Evolutionary conservation across 2,888 invertebrate genomes (phyloP).

Genomic region (Macaria liturata): DNA sequence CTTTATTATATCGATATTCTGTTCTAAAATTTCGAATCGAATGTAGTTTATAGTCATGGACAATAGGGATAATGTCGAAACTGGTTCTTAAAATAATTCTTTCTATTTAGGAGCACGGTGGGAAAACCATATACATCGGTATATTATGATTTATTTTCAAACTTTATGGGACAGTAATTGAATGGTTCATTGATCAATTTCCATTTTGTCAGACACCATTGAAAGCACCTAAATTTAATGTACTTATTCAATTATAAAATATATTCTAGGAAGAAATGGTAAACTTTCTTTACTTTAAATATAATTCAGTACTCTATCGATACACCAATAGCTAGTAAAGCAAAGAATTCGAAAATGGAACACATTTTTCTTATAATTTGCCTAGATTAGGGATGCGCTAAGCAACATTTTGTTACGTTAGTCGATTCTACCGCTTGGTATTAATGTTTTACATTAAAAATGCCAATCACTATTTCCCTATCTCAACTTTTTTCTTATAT

Average conservation of each 20-base stretch:
- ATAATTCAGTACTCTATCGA: constrained; percentile 15
- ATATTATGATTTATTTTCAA: too few relatives aligned
- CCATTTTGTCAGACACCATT: constrained; percentile 28
- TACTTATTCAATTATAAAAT: constrained; percentile 28
- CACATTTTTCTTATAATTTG: constrained; percentile 32
- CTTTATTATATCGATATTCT: constrained; percentile 24
- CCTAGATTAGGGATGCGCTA: constrained; percentile 20
- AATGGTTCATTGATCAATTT: constrained; percentile 23
- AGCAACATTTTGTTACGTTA: constrained; percentile 19
- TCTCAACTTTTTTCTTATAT: background rate
- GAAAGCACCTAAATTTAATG: constrained; percentile 35
- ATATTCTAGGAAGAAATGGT: constrained; percentile 17
- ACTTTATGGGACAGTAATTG: constrained; percentile 26
- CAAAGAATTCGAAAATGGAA: constrained; percentile 43
- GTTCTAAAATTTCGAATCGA: constrained; percentile 10
- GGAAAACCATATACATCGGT: too few relatives aligned
- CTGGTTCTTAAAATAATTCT: background rate
- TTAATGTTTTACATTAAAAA: constrained; percentile 10
- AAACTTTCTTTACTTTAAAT: constrained; percentile 8
- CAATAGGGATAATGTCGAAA: constrained; percentile 2
- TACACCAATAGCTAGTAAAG: constrained; percentile 31
- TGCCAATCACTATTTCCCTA: background rate
- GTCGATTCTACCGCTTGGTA: constrained; percentile 2
- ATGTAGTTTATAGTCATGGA: too few relatives aligned
- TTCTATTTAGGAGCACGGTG: background rate